Base-by-base conservation (phyloP, 2,888 invertebrate species). In the Periphyllus acericola region DNA sequence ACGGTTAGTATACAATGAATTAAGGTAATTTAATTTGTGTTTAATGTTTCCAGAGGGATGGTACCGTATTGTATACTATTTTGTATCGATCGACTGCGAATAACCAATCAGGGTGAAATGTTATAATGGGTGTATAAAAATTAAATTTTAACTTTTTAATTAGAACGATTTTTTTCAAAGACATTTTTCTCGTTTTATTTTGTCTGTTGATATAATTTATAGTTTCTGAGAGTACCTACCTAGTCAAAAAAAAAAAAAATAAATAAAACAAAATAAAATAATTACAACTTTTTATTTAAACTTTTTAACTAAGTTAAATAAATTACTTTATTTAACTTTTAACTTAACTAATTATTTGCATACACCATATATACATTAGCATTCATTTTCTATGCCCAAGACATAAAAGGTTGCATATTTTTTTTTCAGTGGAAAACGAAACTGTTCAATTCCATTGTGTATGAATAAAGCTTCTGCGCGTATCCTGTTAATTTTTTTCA, bases 241-340 rank as follows among this genome's bases (percentile, higher is more conserved):
- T 60, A 74, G 66, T 11, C 19, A 25, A 60, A 46, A 82, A 60
- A 21, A 82, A 46, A 32, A 72, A 75, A 74, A 76, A 75, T 36
- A n/a, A 75, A 75, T 19, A 52, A 46, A 71, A 25, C 46, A 83
- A 84, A 76, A 75, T n/a, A 81, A 81, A 83, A 84, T 75, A 84
- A 84, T 84, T 84, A 84, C 60, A 84, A 84, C 83, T 84, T 84
- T 83, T 84, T 75, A 66, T 84, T 84, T 32, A 76, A 84, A 84
- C 83, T 84, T 84, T 83, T 66, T 84, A 84, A 84, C 83, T 60
- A 66, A 84, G 83, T 84, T 46, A 29, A 76, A 84, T 84, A 76
- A 84, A 84, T 84, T 84, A 46, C 83, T 66, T 84, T 84, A 66
- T 75, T 60, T 83, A 60, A 75, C 66, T 76, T 76, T 84, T 66